Conservation (phyloP, 2,113 vertebrate genomes). For the Cynoglossus semilaevis region DNA sequence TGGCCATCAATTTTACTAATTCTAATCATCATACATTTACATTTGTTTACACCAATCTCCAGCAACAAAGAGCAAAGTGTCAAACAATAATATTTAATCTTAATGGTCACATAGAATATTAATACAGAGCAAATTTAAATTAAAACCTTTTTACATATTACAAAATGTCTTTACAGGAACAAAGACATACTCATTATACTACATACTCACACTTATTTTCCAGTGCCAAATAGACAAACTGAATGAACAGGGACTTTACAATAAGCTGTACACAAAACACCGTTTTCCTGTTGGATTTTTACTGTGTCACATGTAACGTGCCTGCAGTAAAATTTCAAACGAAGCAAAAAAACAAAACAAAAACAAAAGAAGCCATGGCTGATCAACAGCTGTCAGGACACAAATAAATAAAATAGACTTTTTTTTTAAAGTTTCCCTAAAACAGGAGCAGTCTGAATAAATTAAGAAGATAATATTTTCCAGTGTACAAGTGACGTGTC, state of each 20-base stretch:
- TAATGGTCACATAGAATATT: conserved; percentile 85
- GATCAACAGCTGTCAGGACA: conserved; percentile 71
- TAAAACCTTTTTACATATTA: conserved; percentile 98
- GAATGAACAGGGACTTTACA: conserved; percentile 74
- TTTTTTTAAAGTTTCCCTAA: conserved; percentile 26
- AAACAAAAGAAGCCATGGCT: conserved; percentile 44
- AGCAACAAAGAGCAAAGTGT: conserved; percentile 2
- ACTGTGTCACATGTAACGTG: conserved; percentile 48
- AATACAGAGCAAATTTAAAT: conserved; percentile 91
- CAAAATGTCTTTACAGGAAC: conserved; percentile 89
- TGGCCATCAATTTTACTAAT: no score
- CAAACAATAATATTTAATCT: conserved; percentile 93
- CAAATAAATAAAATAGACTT: conserved; percentile 59
- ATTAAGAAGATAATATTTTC: conserved; percentile 67
- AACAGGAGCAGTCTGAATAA: conserved; percentile 65
- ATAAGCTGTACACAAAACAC: conserved; percentile 41
- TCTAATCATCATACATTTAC: no score
- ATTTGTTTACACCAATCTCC: not conserved
- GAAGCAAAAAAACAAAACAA: conserved; percentile 21
- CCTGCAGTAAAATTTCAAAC: conserved; percentile 31
- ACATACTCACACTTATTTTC: no score
- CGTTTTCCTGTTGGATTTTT: conserved; percentile 22
- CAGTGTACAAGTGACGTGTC: conserved; percentile 51
- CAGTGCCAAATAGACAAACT: conserved; percentile 66
- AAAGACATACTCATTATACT: no score